Conservation (phyloP, 2,113 vertebrate species). For the Bagarius yarrelli region DNA sequence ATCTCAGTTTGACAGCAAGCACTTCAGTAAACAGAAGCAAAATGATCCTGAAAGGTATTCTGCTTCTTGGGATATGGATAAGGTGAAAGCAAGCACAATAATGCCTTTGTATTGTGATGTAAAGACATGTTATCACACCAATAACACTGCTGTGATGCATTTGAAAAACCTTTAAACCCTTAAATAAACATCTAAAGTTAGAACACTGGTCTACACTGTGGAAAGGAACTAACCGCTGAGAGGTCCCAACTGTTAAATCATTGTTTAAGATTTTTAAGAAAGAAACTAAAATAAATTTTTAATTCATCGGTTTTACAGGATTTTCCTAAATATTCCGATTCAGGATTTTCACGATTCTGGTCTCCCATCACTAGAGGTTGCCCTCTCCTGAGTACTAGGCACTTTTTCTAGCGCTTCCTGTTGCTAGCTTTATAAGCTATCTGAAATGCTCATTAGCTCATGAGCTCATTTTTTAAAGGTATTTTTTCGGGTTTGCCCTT, state of each 20-base stretch:
- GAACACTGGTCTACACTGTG: not conserved
- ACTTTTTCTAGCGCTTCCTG: no score
- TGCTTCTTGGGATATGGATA: not conserved
- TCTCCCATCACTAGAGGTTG: no score
- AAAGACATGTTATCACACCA: not conserved
- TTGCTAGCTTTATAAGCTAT: no score
- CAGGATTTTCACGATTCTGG: no score
- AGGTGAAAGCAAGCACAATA: not conserved
- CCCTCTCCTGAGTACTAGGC: no score
- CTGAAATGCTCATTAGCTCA: no score
- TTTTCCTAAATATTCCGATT: no score
- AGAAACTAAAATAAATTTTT: constrained; percentile 5
- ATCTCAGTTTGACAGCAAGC: constrained; percentile 3
- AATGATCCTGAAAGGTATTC: constrained; percentile 12
- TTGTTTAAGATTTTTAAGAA: constrained; percentile 1
- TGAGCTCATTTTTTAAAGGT: no score
- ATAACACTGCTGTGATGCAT: not conserved
- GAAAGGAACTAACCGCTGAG: not conserved
- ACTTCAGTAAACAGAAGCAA: constrained; percentile 11
- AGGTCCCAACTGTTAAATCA: not conserved
- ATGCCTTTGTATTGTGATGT: not conserved
- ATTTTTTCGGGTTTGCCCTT: no score
- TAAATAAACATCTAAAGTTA: not conserved
- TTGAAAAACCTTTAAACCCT: not conserved
- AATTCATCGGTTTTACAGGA: no score